Conservation (phyloP, 1,140 invertebrate genomes). For the Latrodectus geometricus region DNA sequence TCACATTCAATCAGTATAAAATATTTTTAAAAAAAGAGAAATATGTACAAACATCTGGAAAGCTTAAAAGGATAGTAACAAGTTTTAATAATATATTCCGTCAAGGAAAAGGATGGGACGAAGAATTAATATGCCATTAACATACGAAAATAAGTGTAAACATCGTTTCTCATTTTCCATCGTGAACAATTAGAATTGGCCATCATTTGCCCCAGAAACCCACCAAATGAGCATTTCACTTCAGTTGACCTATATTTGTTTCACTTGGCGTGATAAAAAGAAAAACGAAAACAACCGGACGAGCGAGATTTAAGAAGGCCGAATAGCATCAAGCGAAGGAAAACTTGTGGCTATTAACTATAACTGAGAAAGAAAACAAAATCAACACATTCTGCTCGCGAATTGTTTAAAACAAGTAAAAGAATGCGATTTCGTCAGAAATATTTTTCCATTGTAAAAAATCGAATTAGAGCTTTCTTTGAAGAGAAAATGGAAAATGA, state of each 20-base stretch:
- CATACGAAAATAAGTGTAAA: not conserved
- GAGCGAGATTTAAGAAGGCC: conserved; percentile 53
- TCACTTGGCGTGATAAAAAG: conserved; percentile 25
- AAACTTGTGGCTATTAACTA: conserved; percentile 29
- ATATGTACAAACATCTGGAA: too few species aligned
- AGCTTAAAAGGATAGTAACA: too few species aligned
- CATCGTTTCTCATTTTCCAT: not conserved
- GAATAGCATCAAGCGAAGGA: conserved; percentile 19
- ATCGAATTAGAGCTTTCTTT: conserved; percentile 16
- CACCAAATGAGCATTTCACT: conserved; percentile 43
- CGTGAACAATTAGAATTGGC: not conserved
- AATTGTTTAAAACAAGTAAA: conserved; percentile 24
- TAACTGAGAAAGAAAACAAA: conserved; percentile 43
- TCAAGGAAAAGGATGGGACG: not conserved
- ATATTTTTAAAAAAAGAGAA: too few species aligned
- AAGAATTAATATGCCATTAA: not conserved
- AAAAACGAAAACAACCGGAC: conserved; percentile 40
- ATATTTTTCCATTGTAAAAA: conserved; percentile 6
- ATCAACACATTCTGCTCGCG: conserved; percentile 25
- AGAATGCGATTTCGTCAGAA: conserved; percentile 42
- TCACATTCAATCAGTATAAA: too few species aligned
- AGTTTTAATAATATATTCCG: too few species aligned
- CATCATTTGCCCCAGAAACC: conserved; percentile 42
- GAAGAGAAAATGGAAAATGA: not conserved
- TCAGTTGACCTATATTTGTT: conserved; percentile 52